A percentile compares a stretch with the other conserved stretches of the same genome.
Conservation (phyloP, 2,888 invertebrate genomes). For the Caenorhabditis sp. region DNA sequence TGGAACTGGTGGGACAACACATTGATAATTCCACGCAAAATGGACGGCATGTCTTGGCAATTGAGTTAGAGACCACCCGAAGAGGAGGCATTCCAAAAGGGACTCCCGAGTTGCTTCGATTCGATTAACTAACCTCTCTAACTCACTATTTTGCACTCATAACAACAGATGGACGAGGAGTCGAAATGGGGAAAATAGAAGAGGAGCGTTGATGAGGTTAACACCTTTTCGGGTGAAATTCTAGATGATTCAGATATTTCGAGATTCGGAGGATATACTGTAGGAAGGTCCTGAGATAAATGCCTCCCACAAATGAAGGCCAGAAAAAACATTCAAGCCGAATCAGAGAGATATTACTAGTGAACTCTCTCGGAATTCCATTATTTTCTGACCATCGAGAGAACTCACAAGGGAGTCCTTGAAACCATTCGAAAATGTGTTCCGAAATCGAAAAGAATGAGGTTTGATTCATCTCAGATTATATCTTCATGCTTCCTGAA, state of each 20-base stretch:
- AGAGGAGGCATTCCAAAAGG: conserved; percentile 50
- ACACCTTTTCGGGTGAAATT: conserved; percentile 15
- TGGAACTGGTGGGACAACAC: conserved; percentile 23
- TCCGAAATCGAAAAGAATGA: neutral
- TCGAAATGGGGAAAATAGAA: neutral
- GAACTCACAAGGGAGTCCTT: conserved; percentile 35
- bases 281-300: too few relatives aligned
- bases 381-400: neutral
- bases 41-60: conserved; percentile 51
- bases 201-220: conserved; percentile 2
- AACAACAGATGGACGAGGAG: conserved; percentile 32
- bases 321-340: too few relatives aligned
- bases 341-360: neutral
- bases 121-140: conserved; percentile 43
- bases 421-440: conserved; percentile 36
- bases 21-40: conserved; percentile 68
- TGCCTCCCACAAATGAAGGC: neutral
- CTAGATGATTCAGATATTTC: conserved; percentile 12
- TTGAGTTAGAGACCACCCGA: conserved; percentile 59
- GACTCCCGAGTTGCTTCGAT: conserved; percentile 18
- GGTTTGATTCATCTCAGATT: conserved; percentile 9
- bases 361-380: conserved; percentile 4
- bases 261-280: conserved; percentile 6
- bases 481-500: conserved; percentile 12
- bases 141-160: conserved; percentile 37